Base-by-base conservation (phyloP, 2,888 invertebrate genomes). In the Cacoxenus indagator region DNA sequence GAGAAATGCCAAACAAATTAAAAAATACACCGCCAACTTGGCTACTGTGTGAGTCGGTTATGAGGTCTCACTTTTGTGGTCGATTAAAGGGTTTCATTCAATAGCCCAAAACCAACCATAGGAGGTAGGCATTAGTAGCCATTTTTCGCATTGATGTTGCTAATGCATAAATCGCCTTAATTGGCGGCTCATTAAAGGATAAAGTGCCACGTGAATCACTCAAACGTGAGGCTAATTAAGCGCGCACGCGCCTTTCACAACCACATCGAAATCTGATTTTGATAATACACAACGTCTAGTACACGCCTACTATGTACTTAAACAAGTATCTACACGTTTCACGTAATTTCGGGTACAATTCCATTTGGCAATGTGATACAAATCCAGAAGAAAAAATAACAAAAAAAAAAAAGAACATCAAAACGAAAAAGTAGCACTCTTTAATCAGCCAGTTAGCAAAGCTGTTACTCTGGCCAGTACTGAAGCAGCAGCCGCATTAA, bases 101-200 rank as follows among this genome's bases (percentile, higher is more conserved):
- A n/a, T n/a, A n/a, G n/a, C n/a, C n/a, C n/a, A n/a, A n/a, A n/a
- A n/a, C n/a, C n/a, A n/a, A n/a, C n/a, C n/a, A n/a, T n/a, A 17
- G 19, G 11, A 43, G 51, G 29, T 45, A 11, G 29, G 29, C 31
- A n/a, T n/a, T 48, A 61, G 31, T 48, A 17, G 24, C n/a, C n/a
- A n/a, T 37, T 5, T 9, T 17, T 66, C 22, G 45, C 22, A n/a
- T 59, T 48, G 43, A 45, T 65, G 43, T 45, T 37, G n/a, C 55
- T 72, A 73, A 69, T 72, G 72, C 71, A 73, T 69, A 76, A 77
- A 73, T 70, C 76, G 67, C 64, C 64, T 76, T 77, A 77, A 77
- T 77, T 77, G 77, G 78, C 76, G 70, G 51, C 72, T 69, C 73
- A 78, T 76, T 71, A 78, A 82, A 77, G 78, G 74, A 77, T 78